phyloP scores from a whole-genome alignment of 2,113 vertebrate genomes.

The Nyctereutes procyonoides region DNA sequence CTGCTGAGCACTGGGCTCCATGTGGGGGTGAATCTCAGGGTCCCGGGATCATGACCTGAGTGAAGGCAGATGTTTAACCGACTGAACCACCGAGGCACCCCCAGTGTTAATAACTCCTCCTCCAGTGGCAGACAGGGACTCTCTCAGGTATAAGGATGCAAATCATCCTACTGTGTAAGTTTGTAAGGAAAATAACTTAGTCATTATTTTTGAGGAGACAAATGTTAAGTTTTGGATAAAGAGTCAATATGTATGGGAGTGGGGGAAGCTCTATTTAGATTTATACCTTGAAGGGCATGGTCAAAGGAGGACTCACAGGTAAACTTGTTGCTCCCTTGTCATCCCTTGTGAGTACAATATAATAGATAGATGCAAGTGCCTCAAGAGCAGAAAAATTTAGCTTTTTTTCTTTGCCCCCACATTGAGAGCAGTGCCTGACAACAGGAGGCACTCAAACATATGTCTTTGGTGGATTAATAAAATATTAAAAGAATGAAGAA shows the following conservation, averaged over 20 bases:
- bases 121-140: background rate
- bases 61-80: background rate
- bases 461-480: background rate
- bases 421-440: background rate
- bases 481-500: background rate
- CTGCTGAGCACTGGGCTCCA: background rate
- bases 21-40: background rate
- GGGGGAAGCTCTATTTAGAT: background rate
- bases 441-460: background rate
- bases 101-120: background rate
- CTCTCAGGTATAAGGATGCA: background rate
- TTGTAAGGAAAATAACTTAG: background rate
- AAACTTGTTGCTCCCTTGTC: background rate
- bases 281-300: background rate
- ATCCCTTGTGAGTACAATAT: background rate
- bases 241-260: background rate
- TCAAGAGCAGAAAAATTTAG: background rate
- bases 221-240: background rate
- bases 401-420: background rate
- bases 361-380: too few species aligned
- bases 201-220: conserved; percentile 38
- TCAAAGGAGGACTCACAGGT: background rate
- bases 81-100: background rate
- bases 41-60: background rate
- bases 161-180: background rate